Conservation (phyloP, 2,888 invertebrate species). For the Augiades crinisus region DNA sequence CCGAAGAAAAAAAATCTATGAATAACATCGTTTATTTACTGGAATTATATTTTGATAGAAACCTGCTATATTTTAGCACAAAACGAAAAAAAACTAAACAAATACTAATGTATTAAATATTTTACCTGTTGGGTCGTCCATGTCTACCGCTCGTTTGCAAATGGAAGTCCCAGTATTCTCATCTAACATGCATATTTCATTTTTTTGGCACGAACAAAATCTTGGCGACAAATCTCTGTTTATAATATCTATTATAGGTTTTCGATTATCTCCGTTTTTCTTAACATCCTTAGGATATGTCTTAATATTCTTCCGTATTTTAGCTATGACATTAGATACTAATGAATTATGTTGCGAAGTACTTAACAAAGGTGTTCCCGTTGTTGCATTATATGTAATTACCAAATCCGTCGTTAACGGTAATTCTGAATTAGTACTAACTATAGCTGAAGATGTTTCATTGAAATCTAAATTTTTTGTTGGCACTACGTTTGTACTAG, state of each 20-base stretch:
- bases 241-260: slow-evolving; percentile 58
- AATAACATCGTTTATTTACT: too few species aligned
- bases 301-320: slow-evolving; percentile 70
- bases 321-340: slow-evolving; percentile 53
- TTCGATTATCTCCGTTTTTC: slow-evolving; percentile 45
- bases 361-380: slow-evolving; percentile 40
- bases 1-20: neutral
- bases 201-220: slow-evolving; percentile 77
- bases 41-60: too few species aligned
- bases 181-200: slow-evolving; percentile 84
- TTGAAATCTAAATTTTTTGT: slow-evolving; percentile 53
- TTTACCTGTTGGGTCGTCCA: slow-evolving; percentile 82
- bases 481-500: slow-evolving; percentile 75
- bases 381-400: slow-evolving; percentile 42
- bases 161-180: slow-evolving; percentile 81
- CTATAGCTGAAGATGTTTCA: slow-evolving; percentile 55
- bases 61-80: too few species aligned
- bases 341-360: slow-evolving; percentile 48
- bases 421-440: slow-evolving; percentile 47
- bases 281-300: slow-evolving; percentile 60
- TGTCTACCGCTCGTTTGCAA: slow-evolving; percentile 76
- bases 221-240: slow-evolving; percentile 63
- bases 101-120: neutral
- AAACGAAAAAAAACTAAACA: neutral
- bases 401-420: slow-evolving; percentile 38